Evolutionary conservation across 2,888 invertebrate genomes (phyloP), one percentile per base, ranked within the genome.

Genomic region (Atethmia centrago): DNA sequence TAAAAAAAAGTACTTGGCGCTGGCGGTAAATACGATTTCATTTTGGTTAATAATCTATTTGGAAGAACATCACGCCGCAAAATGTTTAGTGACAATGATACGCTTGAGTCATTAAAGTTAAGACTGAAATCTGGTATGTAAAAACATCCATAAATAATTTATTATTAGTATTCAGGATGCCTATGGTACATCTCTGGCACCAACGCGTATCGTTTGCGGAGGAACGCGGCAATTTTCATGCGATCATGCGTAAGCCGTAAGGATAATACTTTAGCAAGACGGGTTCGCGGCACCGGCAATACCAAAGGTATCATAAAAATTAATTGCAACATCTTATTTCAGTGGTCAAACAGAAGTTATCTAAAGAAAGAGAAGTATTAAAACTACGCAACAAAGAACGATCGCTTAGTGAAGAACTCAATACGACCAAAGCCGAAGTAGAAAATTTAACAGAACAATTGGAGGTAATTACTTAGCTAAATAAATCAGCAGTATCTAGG

Each of bases 291-390:
- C 21, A 62, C 28, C 21, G 19, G 21, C 25, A 14, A 53, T 25
- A 53, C 25, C 21, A 40, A 42, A 42, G 62, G 21, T 14, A 31
- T 31, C n/a, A 16, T 64, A 36, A 36, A 58, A 53, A 28, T 19
- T 25, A 25, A 9, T 36, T 58, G 31, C 3, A 0, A 10, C 58
- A 45, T 75, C 25, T 59, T 58, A 16, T 77, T 88, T n/a, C 71
- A 95, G 94, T 86, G 21, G 90, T 84, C 7, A 93, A 92, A 85
- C 79, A 86, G 47, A 94, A 93, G 81, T 21, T 93, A 67, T 64
- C 65, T 49, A 88, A 86, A 67, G 92, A 93, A 77, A 89, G 86
- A 76, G 87, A 88, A 19, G 86, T 92, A 56, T 82, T 84, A 31
- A 85, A 87, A 74, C 79, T 92, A 74, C 92, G 93, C 1, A 91